Base-by-base conservation (phyloP, 1,140 invertebrate genomes). In the Drosophila albomicans region DNA sequence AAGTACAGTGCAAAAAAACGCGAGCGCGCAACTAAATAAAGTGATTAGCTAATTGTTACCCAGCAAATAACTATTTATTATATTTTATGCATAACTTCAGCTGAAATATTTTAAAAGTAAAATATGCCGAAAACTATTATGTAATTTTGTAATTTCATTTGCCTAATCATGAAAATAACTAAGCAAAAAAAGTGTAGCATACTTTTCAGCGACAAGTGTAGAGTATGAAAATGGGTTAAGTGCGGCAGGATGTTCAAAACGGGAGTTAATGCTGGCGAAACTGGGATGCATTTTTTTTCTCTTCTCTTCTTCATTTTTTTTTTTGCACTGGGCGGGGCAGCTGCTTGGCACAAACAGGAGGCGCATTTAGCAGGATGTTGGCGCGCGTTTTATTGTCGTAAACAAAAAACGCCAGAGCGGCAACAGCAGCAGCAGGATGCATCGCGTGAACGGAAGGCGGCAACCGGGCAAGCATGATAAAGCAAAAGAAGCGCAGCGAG, bases 181-280 rank as follows among this genome's bases (percentile, higher is more conserved):
- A 25, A 25, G 20, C 20, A 25, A 32, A 32, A 32, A 32, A 41
- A 41, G 3, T 11, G 38, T 11, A 10, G 38, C 2, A 35, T 6
- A 25, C 13, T 35, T 46, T 48, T 20, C 2, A 13, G 4, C 7
- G 32, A 25, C 20, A 25, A 15, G 16, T 38, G 10, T 8, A 74
- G 71, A 65, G 65, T 74, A 74, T 20, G 67, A 78, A 89, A 79
- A 84, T 84, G 80, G 84, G 84, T 88, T 88, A 88, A 89, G 85
- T 89, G 85, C 85, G 89, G 73, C 80, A 82, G 74, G 64, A 82
- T 72, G 84, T 74, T 74, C 20, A 54, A 51, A 57, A 32, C 32
- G 3, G 54, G 16, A 49, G 56, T 45, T 58, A 54, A 46, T 51
- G 73, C 59, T 48, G 54, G 35, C 13, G 38, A 3, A 15, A 61